phyloP scores from a whole-genome alignment of 2,113 vertebrate genomes.

The Scatophagus argus region DNA sequence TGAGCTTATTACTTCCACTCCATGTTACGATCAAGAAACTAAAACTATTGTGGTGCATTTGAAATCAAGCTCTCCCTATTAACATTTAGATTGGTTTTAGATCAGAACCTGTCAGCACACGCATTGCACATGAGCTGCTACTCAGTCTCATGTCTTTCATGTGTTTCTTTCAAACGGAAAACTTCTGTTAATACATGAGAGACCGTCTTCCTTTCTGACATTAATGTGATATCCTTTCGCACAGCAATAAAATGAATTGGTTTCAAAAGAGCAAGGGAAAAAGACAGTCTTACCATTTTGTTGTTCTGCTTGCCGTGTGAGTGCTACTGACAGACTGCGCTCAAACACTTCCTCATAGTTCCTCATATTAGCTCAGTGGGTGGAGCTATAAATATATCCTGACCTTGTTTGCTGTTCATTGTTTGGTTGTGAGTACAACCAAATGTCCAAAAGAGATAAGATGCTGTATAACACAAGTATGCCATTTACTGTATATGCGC shows the following conservation, averaged over 20 bases:
- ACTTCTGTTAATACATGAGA: neutral
- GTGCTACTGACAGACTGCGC: fast-evolving
- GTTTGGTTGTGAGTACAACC: too few relatives aligned
- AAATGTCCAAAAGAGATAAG: too few relatives aligned
- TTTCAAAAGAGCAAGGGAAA: neutral
- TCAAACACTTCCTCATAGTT: neutral
- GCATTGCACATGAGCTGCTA: neutral
- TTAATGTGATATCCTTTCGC: neutral
- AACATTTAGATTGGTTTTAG: neutral
- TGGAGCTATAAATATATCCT: neutral
- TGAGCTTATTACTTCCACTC: neutral
- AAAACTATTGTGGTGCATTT: neutral
- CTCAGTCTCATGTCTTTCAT: neutral
- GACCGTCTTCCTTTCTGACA: neutral
- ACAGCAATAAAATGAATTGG: neutral
- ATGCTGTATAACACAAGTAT: too few relatives aligned
- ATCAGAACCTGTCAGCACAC: neutral
- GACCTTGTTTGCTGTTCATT: too few relatives aligned
- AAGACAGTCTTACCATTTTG: slow-evolving; percentile 26
- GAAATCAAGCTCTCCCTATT: neutral
- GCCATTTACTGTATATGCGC: too few relatives aligned
- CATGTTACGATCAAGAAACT: neutral
- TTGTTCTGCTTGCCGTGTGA: fast-evolving
- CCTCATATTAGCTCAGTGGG: neutral
- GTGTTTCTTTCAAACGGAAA: neutral